Percentiles rank a stretch among this genome's conserved stretches.
Evolutionary conservation across 2,113 vertebrate species (phyloP).

Genomic region (Pomatorhinus ruficollis): DNA sequence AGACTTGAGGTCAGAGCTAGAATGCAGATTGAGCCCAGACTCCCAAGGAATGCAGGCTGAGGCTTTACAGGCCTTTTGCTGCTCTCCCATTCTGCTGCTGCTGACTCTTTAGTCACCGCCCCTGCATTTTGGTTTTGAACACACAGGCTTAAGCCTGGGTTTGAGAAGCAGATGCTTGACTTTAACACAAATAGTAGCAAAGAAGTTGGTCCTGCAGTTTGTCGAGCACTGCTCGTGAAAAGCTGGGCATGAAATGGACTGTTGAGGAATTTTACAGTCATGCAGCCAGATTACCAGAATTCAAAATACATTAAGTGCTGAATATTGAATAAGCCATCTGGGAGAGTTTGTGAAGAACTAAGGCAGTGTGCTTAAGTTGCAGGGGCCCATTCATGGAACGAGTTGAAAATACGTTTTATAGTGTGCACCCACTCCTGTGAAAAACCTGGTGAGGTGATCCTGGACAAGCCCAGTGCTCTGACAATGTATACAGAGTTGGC

Average conservation of each 20-base stretch:
- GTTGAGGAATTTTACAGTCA: neutral
- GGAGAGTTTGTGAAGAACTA: neutral
- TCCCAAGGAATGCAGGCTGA: neutral
- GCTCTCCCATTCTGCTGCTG: neutral
- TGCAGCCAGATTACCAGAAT: neutral
- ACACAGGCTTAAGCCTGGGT: neutral
- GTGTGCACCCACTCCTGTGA: neutral
- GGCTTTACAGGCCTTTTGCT: neutral
- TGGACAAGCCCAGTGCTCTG: neutral
- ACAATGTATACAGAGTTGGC: neutral
- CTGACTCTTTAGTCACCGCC: neutral
- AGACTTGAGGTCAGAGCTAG: neutral
- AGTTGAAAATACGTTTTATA: neutral
- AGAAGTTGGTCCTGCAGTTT: neutral
- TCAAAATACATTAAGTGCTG: neutral
- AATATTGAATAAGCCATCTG: neutral
- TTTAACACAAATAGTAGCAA: neutral
- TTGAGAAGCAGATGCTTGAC: neutral
- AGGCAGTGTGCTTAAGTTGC: neutral
- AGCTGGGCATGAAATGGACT: neutral
- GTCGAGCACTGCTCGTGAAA: neutral
- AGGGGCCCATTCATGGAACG: accelerated
- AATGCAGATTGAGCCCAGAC: neutral
- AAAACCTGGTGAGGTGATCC: neutral
- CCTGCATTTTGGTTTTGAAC: neutral